These are phyloP conservation scores for Orycteropus afer DNA, from an alignment of 2,113 vertebrate species.

Conservation along the genomic window DNA sequence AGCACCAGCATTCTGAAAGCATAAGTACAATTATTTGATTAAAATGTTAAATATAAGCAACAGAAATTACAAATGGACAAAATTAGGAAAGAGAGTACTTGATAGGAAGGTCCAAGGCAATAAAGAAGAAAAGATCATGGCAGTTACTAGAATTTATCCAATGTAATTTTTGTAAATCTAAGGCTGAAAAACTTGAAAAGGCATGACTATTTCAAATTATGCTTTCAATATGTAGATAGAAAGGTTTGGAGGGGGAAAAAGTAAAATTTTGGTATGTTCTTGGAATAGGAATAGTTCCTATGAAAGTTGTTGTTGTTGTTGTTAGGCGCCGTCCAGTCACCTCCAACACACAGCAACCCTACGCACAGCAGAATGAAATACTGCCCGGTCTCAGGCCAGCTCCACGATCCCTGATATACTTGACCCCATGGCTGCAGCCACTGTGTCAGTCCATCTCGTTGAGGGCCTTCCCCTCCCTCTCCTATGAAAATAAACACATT, in stretches of 20 bases:
- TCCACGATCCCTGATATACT: too few relatives aligned
- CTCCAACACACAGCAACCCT: too few relatives aligned
- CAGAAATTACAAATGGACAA: background rate
- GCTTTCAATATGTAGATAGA: background rate
- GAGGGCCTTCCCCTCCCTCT: too few relatives aligned
- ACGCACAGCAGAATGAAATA: too few relatives aligned
- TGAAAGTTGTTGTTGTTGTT: too few relatives aligned
- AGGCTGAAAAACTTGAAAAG: background rate
- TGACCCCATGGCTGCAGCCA: too few relatives aligned
- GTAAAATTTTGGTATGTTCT: background rate
- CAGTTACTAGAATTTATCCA: background rate
- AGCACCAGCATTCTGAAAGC: background rate
- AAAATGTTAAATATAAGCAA: background rate
- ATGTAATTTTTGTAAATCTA: background rate
- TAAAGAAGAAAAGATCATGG: background rate
- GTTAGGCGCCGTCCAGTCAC: too few relatives aligned
- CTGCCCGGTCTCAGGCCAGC: too few relatives aligned
- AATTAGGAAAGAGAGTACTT: background rate
- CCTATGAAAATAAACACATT: background rate
- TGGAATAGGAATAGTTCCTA: slow-evolving; percentile 8
- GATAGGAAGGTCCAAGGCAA: background rate
- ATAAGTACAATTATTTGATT: background rate
- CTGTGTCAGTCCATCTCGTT: too few relatives aligned
- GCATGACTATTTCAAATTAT: background rate
- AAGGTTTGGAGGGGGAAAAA: background rate